phyloP scores from a whole-genome alignment of 2,113 vertebrate genomes.

The Ivindomyrus marchei region DNA sequence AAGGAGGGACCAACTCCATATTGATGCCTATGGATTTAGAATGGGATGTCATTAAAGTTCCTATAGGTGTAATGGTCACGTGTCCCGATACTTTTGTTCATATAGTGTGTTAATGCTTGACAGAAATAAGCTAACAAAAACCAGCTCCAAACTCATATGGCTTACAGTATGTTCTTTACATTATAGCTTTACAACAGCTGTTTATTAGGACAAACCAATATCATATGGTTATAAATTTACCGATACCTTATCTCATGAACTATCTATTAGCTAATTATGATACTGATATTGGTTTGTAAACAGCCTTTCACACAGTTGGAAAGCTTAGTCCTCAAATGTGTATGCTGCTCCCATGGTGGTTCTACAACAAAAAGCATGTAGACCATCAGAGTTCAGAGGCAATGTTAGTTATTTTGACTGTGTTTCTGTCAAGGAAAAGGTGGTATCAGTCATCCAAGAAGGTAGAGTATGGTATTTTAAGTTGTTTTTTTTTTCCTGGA shows the following conservation, averaged over 20 bases:
- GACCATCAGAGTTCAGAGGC: too few relatives aligned
- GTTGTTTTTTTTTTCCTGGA: not conserved
- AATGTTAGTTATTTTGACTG: too few relatives aligned
- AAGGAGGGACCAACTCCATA: too few relatives aligned
- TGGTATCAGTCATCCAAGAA: not conserved
- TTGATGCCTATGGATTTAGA: too few relatives aligned
- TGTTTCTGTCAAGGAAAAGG: not conserved
- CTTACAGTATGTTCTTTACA: too few relatives aligned
- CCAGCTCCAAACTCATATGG: too few relatives aligned
- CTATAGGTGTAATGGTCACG: too few relatives aligned
- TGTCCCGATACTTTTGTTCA: too few relatives aligned
- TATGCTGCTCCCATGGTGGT: not conserved
- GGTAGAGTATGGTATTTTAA: not conserved
- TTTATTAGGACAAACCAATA: not conserved
- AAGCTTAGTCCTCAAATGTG: not conserved
- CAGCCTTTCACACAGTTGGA: not conserved
- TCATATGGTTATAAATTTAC: not conserved
- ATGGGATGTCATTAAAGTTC: too few relatives aligned
- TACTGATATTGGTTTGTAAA: not conserved
- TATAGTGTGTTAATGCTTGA: too few relatives aligned
- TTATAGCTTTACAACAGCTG: not conserved
- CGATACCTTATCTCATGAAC: not conserved
- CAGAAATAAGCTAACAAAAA: too few relatives aligned
- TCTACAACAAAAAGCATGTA: not conserved
- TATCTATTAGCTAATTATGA: not conserved